phyloP scores from a whole-genome alignment of 2,113 vertebrate genomes.

The Catharus bicknelli region DNA sequence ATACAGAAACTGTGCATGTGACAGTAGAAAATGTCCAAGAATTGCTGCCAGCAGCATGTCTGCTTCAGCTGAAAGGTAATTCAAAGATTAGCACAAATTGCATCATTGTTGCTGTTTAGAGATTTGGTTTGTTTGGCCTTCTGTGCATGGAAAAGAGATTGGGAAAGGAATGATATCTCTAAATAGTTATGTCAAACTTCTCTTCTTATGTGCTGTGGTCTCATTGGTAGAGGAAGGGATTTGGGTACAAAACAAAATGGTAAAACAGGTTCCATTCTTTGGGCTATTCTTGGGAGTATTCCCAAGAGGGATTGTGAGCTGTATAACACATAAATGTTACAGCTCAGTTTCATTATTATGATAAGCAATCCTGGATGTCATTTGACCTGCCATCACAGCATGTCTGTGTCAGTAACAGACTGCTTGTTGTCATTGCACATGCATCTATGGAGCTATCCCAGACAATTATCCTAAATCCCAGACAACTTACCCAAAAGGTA shows the following conservation, averaged over 20 bases:
- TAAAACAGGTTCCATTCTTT: background rate
- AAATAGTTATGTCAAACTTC: background rate
- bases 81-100: background rate
- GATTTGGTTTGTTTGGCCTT: background rate
- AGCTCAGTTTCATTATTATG: background rate
- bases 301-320: background rate
- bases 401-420: background rate
- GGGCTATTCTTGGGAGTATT: background rate
- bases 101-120: background rate
- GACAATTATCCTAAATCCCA: background rate
- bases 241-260: background rate
- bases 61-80: constrained; percentile 97
- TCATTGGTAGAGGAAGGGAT: background rate
- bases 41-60: constrained; percentile 92
- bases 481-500: background rate
- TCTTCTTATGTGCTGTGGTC: background rate
- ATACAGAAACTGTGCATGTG: constrained; percentile 96
- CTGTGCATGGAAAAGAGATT: background rate
- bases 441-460: background rate
- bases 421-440: background rate
- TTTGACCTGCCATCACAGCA: background rate
- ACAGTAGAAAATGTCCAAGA: constrained; percentile 98
- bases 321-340: background rate
- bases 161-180: background rate
- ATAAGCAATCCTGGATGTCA: background rate